Conservation (phyloP, 1,140 invertebrate species). For the Theocolax elegans region DNA sequence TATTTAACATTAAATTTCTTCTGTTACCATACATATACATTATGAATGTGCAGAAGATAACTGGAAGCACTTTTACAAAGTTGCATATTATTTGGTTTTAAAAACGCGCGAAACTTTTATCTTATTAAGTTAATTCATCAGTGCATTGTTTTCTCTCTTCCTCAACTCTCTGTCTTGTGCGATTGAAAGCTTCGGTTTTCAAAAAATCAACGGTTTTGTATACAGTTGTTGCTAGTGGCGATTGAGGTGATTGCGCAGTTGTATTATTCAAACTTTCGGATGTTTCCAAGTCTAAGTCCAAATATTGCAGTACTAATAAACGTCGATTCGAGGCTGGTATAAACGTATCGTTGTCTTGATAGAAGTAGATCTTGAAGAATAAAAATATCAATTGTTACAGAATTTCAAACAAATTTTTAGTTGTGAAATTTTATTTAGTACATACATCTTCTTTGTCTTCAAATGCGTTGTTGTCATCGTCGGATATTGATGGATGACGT, state of each 20-base stretch:
- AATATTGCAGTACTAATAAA: slow-evolving; percentile 73
- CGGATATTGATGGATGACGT: slow-evolving; percentile 60
- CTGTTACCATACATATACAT: slow-evolving; percentile 4
- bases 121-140: slow-evolving; percentile 58
- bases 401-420: slow-evolving; percentile 8
- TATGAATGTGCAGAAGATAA: slow-evolving; percentile 17
- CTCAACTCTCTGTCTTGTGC: slow-evolving; percentile 84
- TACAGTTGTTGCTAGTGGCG: slow-evolving; percentile 72
- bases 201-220: slow-evolving; percentile 93
- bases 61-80: slow-evolving; percentile 32
- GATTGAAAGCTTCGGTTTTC: slow-evolving; percentile 90
- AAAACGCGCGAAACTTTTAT: background rate
- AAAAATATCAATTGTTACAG: slow-evolving; percentile 30
- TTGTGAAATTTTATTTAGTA: background rate
- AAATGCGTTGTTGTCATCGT: slow-evolving; percentile 61
- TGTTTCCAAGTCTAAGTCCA: slow-evolving; percentile 78
- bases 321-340: slow-evolving; percentile 60
- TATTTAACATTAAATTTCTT: slow-evolving; percentile 25
- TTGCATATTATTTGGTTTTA: slow-evolving; percentile 13
- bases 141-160: slow-evolving; percentile 67
- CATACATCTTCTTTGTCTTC: slow-evolving; percentile 63
- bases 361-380: slow-evolving; percentile 62
- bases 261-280: slow-evolving; percentile 58
- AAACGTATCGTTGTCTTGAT: slow-evolving; percentile 62
- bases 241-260: slow-evolving; percentile 56